phyloP scores from a whole-genome alignment of 2,888 invertebrate genomes.

The Drosophila subsilvestris region DNA sequence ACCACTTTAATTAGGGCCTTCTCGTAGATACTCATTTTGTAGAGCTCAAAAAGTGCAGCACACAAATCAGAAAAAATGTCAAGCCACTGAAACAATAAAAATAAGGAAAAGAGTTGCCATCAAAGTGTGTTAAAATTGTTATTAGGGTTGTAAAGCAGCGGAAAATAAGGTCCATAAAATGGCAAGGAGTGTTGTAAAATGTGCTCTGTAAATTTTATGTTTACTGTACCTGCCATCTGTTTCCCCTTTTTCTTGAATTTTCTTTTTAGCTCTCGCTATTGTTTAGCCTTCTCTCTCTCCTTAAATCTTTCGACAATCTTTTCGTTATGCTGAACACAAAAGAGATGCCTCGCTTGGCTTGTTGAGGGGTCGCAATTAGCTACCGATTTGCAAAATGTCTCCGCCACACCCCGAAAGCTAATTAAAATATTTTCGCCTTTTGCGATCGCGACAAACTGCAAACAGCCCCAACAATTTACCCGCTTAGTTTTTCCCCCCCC shows the following conservation, averaged over 20 bases:
- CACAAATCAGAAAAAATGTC: background rate
- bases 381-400: slow-evolving; percentile 47
- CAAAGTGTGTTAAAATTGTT: background rate
- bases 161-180: background rate
- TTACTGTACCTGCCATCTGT: background rate
- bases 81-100: background rate
- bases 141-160: background rate
- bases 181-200: background rate
- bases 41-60: too few relatives aligned
- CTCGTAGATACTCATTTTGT: slow-evolving; percentile 28
- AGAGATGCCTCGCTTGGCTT: slow-evolving; percentile 42
- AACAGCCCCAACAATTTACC: slow-evolving; percentile 41
- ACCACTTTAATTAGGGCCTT: slow-evolving; percentile 13
- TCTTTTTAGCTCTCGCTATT: background rate
- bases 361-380: slow-evolving; percentile 57
- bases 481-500: background rate
- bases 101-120: background rate
- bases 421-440: slow-evolving; percentile 72
- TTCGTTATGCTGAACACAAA: slow-evolving; percentile 59
- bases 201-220: background rate
- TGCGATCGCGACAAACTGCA: slow-evolving; percentile 61
- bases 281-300: background rate
- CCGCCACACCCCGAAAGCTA: slow-evolving; percentile 67
- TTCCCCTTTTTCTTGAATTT: background rate
- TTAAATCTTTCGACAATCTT: slow-evolving; percentile 65